These are phyloP conservation scores for Drosophila athabasca DNA, from an alignment of 1,140 invertebrate species.

Conservation along the genomic window DNA sequence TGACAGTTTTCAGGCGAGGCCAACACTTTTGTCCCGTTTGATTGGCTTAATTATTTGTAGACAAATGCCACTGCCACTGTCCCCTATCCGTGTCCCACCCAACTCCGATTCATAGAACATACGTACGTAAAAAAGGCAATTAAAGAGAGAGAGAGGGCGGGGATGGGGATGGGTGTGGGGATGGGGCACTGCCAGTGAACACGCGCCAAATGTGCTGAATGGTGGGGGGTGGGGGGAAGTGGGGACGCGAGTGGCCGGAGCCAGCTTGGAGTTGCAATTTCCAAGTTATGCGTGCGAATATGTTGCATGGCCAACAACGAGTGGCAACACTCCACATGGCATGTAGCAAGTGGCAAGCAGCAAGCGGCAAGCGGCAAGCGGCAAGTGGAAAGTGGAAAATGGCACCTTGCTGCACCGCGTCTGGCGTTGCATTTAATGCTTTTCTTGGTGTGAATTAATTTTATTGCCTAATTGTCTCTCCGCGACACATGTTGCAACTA, in stretches of 20 bases:
- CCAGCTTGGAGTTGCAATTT: constrained; percentile 49
- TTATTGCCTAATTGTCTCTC: constrained; percentile 68
- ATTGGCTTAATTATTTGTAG: constrained; percentile 60
- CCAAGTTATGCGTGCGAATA: constrained; percentile 64
- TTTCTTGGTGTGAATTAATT: constrained; percentile 69
- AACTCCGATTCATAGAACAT: constrained; percentile 6
- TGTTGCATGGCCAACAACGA: constrained; percentile 43
- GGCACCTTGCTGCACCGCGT: constrained; percentile 33
- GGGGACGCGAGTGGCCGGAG: background rate
- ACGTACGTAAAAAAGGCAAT: constrained; percentile 53
- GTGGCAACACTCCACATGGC: constrained; percentile 39
- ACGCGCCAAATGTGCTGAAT: constrained; percentile 40
- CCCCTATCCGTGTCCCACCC: background rate
- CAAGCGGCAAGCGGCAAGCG: constrained; percentile 3
- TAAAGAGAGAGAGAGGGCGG: constrained; percentile 12
- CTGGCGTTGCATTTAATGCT: constrained; percentile 54
- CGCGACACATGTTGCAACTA: constrained; percentile 63
- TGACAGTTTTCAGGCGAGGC: constrained; percentile 42
- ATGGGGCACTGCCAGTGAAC: constrained; percentile 49
- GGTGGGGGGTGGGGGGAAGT: background rate
- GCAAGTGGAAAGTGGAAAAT: constrained; percentile 26
- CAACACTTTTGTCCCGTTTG: constrained; percentile 43
- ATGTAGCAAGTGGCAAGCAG: background rate
- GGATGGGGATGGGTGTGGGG: background rate
- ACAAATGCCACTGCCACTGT: constrained; percentile 44